phyloP scores from a whole-genome alignment of 2,113 vertebrate genomes.

The Carassius auratus region DNA sequence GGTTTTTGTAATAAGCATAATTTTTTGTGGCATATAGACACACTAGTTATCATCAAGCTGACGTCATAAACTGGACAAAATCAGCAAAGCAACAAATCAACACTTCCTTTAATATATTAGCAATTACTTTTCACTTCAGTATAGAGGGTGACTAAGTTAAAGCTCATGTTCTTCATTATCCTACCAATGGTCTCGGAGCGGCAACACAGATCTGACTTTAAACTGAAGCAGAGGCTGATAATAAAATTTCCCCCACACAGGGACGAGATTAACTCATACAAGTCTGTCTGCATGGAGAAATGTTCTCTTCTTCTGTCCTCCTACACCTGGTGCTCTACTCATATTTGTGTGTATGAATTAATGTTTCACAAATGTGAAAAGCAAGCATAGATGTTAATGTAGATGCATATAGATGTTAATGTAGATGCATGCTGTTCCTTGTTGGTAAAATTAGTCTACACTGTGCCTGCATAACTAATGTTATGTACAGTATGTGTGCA shows the following conservation, averaged over 20 bases:
- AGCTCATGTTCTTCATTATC: conserved; percentile 56
- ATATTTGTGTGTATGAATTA: conserved; percentile 33
- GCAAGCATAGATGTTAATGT: neutral
- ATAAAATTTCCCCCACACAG: conserved; percentile 63
- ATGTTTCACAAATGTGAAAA: conserved; percentile 9
- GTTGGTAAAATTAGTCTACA: too few relatives aligned
- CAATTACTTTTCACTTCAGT: conserved; percentile 20
- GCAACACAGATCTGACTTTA: conserved; percentile 54
- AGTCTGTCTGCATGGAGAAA: conserved; percentile 44
- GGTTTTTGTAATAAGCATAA: neutral
- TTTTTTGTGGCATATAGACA: neutral
- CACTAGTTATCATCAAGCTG: neutral
- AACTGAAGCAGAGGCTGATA: conserved; percentile 70
- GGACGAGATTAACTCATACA: conserved; percentile 63
- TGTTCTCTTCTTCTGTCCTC: conserved; percentile 43
- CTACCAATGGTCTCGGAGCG: conserved; percentile 48
- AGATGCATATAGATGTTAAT: neutral
- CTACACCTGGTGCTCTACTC: neutral
- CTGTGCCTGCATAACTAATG: too few relatives aligned
- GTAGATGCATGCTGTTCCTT: neutral
- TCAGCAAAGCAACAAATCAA: conserved; percentile 21
- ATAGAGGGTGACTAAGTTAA: conserved; percentile 44
- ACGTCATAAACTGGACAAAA: neutral
- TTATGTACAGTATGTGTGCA: too few relatives aligned
- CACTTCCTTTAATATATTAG: conserved; percentile 25